Evolutionary conservation across 2,888 invertebrate genomes (phyloP), one percentile per base, ranked within the genome.

Genomic region (Sialis lutaria): DNA sequence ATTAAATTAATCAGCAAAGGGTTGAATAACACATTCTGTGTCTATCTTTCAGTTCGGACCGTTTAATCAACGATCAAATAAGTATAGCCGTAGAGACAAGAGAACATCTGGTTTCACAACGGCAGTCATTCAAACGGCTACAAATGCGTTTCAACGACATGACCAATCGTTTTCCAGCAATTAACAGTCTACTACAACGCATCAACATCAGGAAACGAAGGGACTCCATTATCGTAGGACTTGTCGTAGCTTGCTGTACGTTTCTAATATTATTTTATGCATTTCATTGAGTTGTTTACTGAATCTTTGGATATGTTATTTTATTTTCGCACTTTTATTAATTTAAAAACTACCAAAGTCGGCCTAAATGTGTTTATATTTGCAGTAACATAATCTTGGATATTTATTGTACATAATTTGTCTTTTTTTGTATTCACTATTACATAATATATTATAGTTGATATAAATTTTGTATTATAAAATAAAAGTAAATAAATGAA

Each of bases 1-100:
- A 22, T 22, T 22, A 22, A 22, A 22, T 22, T 22, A 22, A 22
- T 4, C 22, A 22, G 4, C 22, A 45, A 44, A 22, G 22, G 22
- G 22, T 4, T 22, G 22, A 22, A 22, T 31, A 7, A 42, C 33
- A 42, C 33, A 49, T 32, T 42, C 61, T 61, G 51, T 51, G 54
- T 54, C 56, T 55, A 51, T 50, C 56, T 70, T 73, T 33, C 68
- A 95, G 93, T 65, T 93, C 96, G 1, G 91, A 91, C 61, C 78
- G 87, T 53, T 67, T 97, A 60, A 77, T 97, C 10, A 95, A 95
- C 60, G 96, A 97, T 59, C 97, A 98, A 69, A 95, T 97, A 54
- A 85, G 86, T 60, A 92, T 98, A 63, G 97, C 97, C 46, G 86
- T 97, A 72, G 91, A 95, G 60, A 93, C 97, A 4, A 82, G 92